A percentile compares a stretch with the other conserved stretches of the same genome.
Conservation (phyloP, 2,888 invertebrate genomes). For the Hymenopus coronatus region DNA sequence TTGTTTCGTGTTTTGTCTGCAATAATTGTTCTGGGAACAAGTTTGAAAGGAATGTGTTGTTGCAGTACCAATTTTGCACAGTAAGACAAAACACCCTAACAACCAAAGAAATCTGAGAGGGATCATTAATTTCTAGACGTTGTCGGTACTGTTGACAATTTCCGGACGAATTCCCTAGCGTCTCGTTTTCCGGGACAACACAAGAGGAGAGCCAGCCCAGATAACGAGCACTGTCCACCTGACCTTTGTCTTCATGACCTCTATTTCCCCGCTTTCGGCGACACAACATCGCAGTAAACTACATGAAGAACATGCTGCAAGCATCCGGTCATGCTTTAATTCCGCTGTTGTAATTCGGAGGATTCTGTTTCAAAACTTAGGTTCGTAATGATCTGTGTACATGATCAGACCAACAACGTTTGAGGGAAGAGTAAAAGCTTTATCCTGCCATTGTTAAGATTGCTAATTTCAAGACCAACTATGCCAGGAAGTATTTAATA, state of each 20-base stretch:
- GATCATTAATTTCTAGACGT: neutral
- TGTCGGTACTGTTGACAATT: constrained; percentile 12
- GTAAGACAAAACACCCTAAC: neutral
- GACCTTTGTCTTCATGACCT: neutral
- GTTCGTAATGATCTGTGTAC: too few relatives aligned
- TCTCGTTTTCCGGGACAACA: constrained; percentile 23
- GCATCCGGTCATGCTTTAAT: neutral
- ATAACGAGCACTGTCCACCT: neutral
- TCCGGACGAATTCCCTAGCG: constrained; percentile 26
- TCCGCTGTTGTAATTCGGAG: neutral
- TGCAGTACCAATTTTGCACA: neutral
- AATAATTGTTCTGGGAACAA: neutral
- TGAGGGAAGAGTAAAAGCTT: too few relatives aligned
- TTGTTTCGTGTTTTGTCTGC: too few relatives aligned
- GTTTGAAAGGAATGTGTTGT: neutral
- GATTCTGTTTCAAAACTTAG: too few relatives aligned
- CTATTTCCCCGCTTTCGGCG: neutral
- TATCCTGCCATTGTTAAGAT: too few relatives aligned
- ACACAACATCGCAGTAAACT: neutral
- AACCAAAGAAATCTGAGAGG: neutral
- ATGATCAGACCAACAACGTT: too few relatives aligned
- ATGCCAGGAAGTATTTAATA: too few relatives aligned
- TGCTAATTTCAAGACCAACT: too few relatives aligned
- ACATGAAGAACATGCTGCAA: neutral
- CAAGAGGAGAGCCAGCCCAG: neutral